Evolutionary conservation across 2,113 vertebrate species (phyloP), one percentile per base, ranked within the genome.

Genomic region (Gymnobelideus leadbeateri): DNA sequence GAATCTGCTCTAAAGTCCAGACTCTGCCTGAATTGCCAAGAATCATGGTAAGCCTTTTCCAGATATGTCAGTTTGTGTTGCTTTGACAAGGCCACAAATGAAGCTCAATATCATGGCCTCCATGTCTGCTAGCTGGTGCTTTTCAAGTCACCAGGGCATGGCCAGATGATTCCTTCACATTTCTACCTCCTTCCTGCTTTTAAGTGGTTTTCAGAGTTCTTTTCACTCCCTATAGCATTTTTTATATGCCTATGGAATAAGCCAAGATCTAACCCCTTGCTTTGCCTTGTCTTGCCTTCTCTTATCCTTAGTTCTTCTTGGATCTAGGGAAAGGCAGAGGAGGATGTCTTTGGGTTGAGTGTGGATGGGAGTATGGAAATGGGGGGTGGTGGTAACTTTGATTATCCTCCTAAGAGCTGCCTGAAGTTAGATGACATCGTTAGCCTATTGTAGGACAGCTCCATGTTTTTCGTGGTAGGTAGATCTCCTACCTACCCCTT

Each of bases 151-250:
- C 68, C 68, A 84, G 92, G 51, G 93, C 97, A 97, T 95, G 93
- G 95, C 96, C 92, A 84, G 97, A 95, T 0, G 91, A 95, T 97
- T 95, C 94, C 94, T 96, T 97, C 96, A 96, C 92, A 95, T 92
- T 95, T 94, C 77, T 91, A 14, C 0, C 92, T 95, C 91, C 57
- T 50, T 89, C 91, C 96, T 93, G 95, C 94, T 96, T 49, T n/a
- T 96, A 98, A 94, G 96, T 96, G 96, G 96, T 97, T 95, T 94
- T 91, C 96, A 97, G 95, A 97, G 89, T 24, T 8, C 92, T 96
- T 96, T 84, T 84, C 37, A 43, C 5, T 77, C 37, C 31, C 68
- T 77, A n/a, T 16, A n/a, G 31, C 68, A n/a, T 92, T 77, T 94
- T 49, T 94, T 89, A 49, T 31, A 61, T 90, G 47, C 91, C 84